phyloP scores from a whole-genome alignment of 2,797 vertebrate genomes.

The Alcedo atthis region DNA sequence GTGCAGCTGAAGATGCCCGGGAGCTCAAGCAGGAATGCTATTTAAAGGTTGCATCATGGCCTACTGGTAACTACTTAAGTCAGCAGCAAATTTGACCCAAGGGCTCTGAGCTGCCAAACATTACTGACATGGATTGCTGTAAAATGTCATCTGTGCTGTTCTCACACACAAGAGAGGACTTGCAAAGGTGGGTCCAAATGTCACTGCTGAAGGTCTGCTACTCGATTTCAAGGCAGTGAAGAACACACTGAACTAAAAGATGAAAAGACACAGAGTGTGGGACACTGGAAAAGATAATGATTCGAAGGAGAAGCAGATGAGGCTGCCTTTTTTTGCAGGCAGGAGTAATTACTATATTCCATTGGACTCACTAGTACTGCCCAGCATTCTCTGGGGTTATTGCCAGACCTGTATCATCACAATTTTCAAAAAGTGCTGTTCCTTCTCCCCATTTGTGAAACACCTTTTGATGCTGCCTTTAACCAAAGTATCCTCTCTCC shows the following conservation, averaged over 20 bases:
- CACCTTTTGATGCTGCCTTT: background rate
- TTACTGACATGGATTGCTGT: conserved; percentile 22
- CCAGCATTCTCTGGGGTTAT: background rate
- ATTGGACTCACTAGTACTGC: background rate
- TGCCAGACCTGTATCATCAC: background rate
- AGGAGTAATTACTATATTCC: conserved; percentile 10
- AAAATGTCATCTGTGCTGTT: conserved; percentile 45
- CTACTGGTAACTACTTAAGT: conserved; percentile 29
- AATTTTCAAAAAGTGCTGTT: background rate
- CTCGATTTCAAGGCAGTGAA: conserved; percentile 18
- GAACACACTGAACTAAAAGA: conserved; percentile 1
- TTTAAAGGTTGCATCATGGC: conserved; percentile 24
- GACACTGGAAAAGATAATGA: background rate
- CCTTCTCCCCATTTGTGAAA: background rate
- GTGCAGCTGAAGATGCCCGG: background rate
- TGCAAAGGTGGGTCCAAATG: conserved; percentile 38
- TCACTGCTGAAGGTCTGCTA: conserved; percentile 28
- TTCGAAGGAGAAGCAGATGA: background rate
- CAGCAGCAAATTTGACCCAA: conserved; percentile 43
- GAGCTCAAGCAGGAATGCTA: conserved; percentile 14
- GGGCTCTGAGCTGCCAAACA: conserved; percentile 30
- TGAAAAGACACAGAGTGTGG: background rate
- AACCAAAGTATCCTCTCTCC: background rate
- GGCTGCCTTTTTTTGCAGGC: background rate
- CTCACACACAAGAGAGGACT: background rate